A percentile compares a stretch with the other conserved stretches of the same genome.
phyloP scores from a whole-genome alignment of 2,888 invertebrate species.

The Acrobasis repandana region DNA sequence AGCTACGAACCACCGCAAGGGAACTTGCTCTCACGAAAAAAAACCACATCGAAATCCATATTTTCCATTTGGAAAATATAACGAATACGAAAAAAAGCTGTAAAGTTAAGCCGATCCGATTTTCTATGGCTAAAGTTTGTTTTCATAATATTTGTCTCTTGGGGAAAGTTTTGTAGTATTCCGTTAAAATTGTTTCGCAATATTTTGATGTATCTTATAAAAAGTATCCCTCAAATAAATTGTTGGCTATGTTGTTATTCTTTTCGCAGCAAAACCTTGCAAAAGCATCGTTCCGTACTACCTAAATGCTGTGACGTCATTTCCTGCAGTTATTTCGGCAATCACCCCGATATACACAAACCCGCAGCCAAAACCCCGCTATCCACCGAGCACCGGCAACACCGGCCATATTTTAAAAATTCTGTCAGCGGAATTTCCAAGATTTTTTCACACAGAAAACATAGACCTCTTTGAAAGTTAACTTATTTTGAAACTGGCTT shows the following conservation, averaged over 20 bases:
- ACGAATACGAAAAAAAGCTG: too few relatives aligned
- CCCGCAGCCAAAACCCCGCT: constrained; percentile 3
- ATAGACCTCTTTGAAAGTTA: neutral
- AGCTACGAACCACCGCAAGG: too few relatives aligned
- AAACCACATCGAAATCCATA: too few relatives aligned
- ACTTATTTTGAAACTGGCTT: too few relatives aligned
- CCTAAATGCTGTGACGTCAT: neutral
- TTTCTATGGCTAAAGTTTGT: too few relatives aligned
- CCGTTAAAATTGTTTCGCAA: too few relatives aligned
- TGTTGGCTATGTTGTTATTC: neutral
- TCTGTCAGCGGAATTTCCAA: constrained; percentile 25
- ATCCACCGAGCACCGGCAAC: constrained; percentile 27
- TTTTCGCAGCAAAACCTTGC: neutral
- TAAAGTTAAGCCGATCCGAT: too few relatives aligned
- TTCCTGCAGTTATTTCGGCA: constrained; percentile 18
- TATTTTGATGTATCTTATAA: neutral
- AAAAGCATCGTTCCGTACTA: constrained; percentile 6
- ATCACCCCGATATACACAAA: constrained; percentile 14
- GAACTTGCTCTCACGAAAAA: too few relatives aligned
- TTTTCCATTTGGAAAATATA: too few relatives aligned
- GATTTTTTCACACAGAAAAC: constrained; percentile 24
- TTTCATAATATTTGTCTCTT: too few relatives aligned
- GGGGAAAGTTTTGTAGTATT: too few relatives aligned
- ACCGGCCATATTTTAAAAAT: constrained; percentile 28
- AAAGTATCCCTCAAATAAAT: neutral